Percentiles rank a stretch among this genome's conserved stretches.
phyloP scores from a whole-genome alignment of 2,113 vertebrate species.

The Ptychochromis oligacanthus region DNA sequence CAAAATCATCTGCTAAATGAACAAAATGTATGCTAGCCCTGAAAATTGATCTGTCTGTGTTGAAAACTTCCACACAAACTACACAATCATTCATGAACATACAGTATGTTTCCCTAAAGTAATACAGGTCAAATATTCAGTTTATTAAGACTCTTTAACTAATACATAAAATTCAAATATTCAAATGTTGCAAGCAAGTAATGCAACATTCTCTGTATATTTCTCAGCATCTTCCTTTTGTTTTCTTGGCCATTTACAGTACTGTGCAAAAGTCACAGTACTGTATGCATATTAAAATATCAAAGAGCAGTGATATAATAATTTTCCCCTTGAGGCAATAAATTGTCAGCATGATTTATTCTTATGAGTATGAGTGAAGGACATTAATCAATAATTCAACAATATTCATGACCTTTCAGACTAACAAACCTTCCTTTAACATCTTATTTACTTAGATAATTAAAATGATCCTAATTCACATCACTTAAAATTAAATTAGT shows the following conservation, averaged over 20 bases:
- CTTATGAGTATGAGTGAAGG: background rate
- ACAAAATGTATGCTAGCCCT: background rate
- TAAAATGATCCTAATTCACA: background rate
- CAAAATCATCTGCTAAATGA: background rate
- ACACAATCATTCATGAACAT: background rate
- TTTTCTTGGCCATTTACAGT: background rate
- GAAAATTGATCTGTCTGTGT: background rate
- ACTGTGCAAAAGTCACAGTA: no score
- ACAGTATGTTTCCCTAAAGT: background rate
- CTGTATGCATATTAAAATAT: background rate
- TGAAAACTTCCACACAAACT: background rate
- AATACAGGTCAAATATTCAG: background rate
- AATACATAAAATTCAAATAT: background rate
- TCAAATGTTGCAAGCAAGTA: background rate
- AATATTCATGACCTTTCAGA: slow-evolving; percentile 24
- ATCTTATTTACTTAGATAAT: slow-evolving; percentile 18
- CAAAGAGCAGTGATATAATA: background rate
- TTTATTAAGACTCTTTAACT: background rate
- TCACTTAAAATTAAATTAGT: background rate
- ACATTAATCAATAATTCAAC: slow-evolving; percentile 41
- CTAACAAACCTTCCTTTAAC: slow-evolving; percentile 13
- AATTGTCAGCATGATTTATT: slow-evolving; percentile 52
- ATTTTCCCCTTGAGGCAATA: slow-evolving; percentile 6
- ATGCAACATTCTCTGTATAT: background rate
- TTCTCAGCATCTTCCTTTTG: background rate